Evolutionary conservation across 2,113 vertebrate genomes (phyloP), one percentile per base, ranked within the genome.

Genomic region (Albula goreensis): DNA sequence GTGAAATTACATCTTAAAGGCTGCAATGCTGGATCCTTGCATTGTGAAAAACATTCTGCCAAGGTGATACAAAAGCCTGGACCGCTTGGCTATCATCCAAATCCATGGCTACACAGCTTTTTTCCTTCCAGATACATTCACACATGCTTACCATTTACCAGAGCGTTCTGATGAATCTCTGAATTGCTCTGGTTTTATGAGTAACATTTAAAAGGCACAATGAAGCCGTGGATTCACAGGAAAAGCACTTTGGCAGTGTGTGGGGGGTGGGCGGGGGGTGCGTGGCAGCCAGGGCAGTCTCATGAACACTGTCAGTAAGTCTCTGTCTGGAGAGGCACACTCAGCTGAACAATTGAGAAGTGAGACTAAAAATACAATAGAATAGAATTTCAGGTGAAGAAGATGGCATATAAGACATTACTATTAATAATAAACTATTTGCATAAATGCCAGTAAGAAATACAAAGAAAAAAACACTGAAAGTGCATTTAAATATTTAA

Each of bases 101-200:
- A 41, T 41, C 31, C 31, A 41, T 41, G 31, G 31, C 31, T 41
- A 41, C 31, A 41, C 31, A 41, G 31, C 31, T 41, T 4, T 22
- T 3, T 66, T 84, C 79, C 82, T 78, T 84, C 80, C 85, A 74
- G 12, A 74, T 15, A 5, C 48, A 5, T 7, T n/a, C 91, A 82
- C 87, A 94, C 91, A 90, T 92, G 94, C 92, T 93, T 92, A 90
- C 91, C 89, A 91, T 94, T 92, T 92, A 91, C 92, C 17, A 15
- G 12, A 60, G 57, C 88, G 83, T 88, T 78, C 82, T 89, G 87
- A 81, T 89, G 89, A 89, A 90, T 93, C 90, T 92, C 89, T 85
- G 83, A 88, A 90, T 87, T 92, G 92, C 87, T 84, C 91, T 89
- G 92, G 86, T 91, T 94, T 94, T 93, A 94, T 94, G 94, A 94